Evolutionary conservation across 2,113 vertebrate genomes (phyloP).

Genomic region (Cathartes aura): DNA sequence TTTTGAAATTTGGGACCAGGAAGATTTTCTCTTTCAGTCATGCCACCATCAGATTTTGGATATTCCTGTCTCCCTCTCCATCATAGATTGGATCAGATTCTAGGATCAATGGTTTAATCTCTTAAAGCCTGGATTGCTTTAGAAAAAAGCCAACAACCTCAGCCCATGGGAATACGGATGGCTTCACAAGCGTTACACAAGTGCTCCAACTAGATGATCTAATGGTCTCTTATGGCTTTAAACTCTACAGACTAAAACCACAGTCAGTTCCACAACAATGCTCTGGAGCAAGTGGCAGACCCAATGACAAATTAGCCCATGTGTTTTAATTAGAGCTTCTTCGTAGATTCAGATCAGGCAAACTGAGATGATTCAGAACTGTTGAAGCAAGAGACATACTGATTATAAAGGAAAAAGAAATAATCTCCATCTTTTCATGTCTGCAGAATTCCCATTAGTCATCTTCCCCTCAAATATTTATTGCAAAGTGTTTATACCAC

Average conservation of each 20-base stretch:
- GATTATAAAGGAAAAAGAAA: background rate
- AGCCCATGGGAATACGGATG: background rate
- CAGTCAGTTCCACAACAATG: background rate
- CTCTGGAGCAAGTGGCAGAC: background rate
- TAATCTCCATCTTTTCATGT: background rate
- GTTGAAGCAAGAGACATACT: background rate
- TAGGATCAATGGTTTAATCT: background rate
- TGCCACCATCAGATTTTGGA: background rate
- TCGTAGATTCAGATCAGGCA: background rate
- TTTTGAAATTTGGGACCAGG: background rate
- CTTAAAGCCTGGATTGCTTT: background rate
- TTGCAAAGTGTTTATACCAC: background rate
- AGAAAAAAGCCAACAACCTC: background rate
- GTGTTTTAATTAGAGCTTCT: background rate
- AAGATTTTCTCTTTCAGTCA: background rate
- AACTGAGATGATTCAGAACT: background rate
- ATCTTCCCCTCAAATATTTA: background rate
- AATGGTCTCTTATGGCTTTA: background rate
- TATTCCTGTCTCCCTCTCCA: background rate
- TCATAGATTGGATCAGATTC: background rate
- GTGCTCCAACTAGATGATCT: background rate
- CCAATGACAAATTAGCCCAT: background rate
- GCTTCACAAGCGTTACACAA: background rate
- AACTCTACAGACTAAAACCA: background rate
- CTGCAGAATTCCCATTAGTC: background rate